Evolutionary conservation across 2,113 vertebrate species (phyloP), one percentile per base, ranked within the genome.

Genomic region (Himantopus leucocephalus): DNA sequence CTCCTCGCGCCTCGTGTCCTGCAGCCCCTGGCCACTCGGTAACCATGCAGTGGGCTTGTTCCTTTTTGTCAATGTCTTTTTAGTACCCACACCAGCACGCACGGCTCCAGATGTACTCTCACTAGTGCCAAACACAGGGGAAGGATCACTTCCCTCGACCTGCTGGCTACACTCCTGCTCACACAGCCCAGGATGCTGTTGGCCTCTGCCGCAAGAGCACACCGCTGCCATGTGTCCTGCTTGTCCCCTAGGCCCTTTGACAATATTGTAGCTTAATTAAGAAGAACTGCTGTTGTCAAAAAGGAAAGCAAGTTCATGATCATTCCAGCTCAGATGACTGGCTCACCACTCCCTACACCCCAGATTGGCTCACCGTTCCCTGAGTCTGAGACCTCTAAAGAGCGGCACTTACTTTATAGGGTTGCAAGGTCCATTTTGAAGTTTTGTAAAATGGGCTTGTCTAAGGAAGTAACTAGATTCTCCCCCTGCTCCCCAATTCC

Each of bases 1-100:
- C 6, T 34, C 14, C 39, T 41, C 0, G 0, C 2, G 4, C 34
- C 73, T 15, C 1, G 1, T 0, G 2, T 5, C 5, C 35, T 11
- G 41, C 73, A 82, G 55, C 30, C 19, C 26, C 14, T 6, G 52
- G 7, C 18, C 14, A 23, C 74, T 27, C 0, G 1, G 17, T 8
- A 64, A 1, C 37, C 9, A 41, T 50, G 34, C 8, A 4, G n/a
- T 1, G 58, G 80, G 23, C 70, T 26, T 1, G 34, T 9, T 85
- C 37, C 21, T 0, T 19, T 58, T 55, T 53, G 47, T 43, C 39
- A 1, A 16, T 7, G 62, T 27, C 53, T 92, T 60, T 86, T 22
- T 10, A 39, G 52, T 83, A 39, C 56, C 55, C 41, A 16, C 56
- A 67, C 5, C 10, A 20, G 75, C 43, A 6, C 47, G 8, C 39